phyloP scores from a whole-genome alignment of 1,140 invertebrate genomes.

The Aphaenogaster ashmeadi region DNA sequence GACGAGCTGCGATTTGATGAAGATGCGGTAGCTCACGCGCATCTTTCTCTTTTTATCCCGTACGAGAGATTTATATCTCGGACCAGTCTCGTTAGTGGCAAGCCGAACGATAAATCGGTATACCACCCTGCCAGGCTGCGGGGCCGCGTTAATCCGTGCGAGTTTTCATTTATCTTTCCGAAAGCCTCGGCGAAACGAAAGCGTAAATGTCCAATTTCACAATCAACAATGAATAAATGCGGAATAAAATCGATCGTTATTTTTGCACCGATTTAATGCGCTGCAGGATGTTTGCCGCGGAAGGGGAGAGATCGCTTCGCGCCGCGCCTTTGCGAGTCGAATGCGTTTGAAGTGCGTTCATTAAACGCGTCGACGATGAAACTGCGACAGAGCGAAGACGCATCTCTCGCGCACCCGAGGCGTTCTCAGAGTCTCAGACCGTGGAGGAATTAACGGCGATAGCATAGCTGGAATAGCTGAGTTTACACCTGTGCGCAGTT shows the following conservation, averaged over 20 bases:
- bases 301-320: neutral
- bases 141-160: neutral
- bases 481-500: slow-evolving; percentile 63
- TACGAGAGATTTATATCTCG: slow-evolving; percentile 16
- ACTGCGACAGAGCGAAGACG: neutral
- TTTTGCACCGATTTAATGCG: neutral
- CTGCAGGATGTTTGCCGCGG: neutral
- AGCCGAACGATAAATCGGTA: neutral
- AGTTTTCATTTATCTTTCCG: neutral
- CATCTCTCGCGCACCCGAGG: neutral
- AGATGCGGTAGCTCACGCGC: neutral
- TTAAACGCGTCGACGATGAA: slow-evolving; percentile 29
- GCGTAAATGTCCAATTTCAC: neutral
- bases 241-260: neutral
- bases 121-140: neutral
- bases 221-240: neutral
- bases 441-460: slow-evolving; percentile 33
- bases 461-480: slow-evolving; percentile 38
- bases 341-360: neutral
- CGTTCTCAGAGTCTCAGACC: slow-evolving; percentile 35
- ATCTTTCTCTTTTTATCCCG: neutral
- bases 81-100: neutral
- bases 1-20: slow-evolving; percentile 19
- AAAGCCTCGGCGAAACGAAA: neutral
- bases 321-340: neutral